Evolutionary conservation across 1,140 invertebrate species (phyloP), one percentile per base, ranked within the genome.

Genomic region (Physella acuta): DNA sequence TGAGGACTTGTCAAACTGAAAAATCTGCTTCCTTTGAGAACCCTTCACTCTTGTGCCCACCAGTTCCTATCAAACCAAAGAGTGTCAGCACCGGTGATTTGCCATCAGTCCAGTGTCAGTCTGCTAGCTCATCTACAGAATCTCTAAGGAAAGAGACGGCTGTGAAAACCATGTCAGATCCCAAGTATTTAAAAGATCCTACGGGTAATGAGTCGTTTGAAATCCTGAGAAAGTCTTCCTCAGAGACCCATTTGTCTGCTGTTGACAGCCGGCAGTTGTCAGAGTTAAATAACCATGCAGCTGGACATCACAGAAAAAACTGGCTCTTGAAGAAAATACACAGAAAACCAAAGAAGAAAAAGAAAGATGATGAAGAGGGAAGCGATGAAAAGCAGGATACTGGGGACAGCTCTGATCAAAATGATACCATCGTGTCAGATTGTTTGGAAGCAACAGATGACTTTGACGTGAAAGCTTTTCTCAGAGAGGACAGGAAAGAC

Each of bases 281-380:
- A 31, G 37, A 63, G 20, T n/a, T 49, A 2, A 8, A 26, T 49
- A 11, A 64, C 37, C 37, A 63, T 20, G 11, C 14, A 11, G 20
- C 58, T 26, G 58, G 11, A 2, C 8, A 14, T 17, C 58, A 3
- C 20, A 66, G 34, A 8, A 49, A 59, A 49, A 36, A 56, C 36
- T 68, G 65, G 65, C 37, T 68, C 2, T 26, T 39, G 24, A 68
- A 68, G 28, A 68, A 58, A 31, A 68, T 68, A 20, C 65, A 68
- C 3, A 39, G 36, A 8, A 68, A 26, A 31, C 44, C 33, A 30
- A 59, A 68, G 31, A 68, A 68, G 36, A 68, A 58, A 26, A 66
- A 36, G 31, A 66, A 66, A 36, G 37, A 33, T 14, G 52, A 14
- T 30, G 51, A 1, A 16, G 63, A 66, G 33, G 28, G 17, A 44